Evolutionary conservation across 2,888 invertebrate genomes (phyloP), one percentile per base, ranked within the genome.

Genomic region (Protonemura montana): DNA sequence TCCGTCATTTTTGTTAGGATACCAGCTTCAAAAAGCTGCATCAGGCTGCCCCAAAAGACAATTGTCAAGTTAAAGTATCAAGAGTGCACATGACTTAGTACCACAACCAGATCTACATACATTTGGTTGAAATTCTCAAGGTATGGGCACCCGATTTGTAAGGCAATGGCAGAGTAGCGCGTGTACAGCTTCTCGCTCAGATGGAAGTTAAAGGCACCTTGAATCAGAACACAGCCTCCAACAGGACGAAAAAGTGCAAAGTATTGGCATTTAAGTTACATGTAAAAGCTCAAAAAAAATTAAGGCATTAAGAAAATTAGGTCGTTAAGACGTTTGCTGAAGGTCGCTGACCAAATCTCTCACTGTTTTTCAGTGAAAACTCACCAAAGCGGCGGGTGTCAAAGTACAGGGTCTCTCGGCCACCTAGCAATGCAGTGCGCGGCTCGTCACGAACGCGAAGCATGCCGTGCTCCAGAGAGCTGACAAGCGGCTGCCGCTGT

Each of bases 151-250:
- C 96, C 96, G 84, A 94, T 93, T 92, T 96, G 96, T 86, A 96
- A 92, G 59, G 59, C 59, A 1, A 59, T 95, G 0, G 96, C 96
- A 0, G 96, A 96, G 90, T 96, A 96, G 78, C 95, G 93, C 0
- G 96, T 96, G 89, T 95, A 95, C 13, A 96, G 91, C 90, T 96
- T 96, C 90, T 96, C 95, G 89, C 96, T 96, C 85, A 96, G 90
- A 91, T 96, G 95, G 90, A 96, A 95, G 91, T 94, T 93, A 89
- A 93, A 93, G 0, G 94, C 92, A 13, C 94, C 94, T 94, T 90
- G 86, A 91, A 91, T 86, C 88, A 82, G 87, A 35, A 35, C 35
- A 35, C 35, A 35, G 35, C 10, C 35, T 6, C 35, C 35, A n/a
- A n/a, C n/a, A n/a, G n/a, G n/a, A n/a, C n/a, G n/a, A n/a, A 35